These are phyloP conservation scores for Melitaea cinxia DNA, from an alignment of 1,140 invertebrate species.

Conservation along the genomic window DNA sequence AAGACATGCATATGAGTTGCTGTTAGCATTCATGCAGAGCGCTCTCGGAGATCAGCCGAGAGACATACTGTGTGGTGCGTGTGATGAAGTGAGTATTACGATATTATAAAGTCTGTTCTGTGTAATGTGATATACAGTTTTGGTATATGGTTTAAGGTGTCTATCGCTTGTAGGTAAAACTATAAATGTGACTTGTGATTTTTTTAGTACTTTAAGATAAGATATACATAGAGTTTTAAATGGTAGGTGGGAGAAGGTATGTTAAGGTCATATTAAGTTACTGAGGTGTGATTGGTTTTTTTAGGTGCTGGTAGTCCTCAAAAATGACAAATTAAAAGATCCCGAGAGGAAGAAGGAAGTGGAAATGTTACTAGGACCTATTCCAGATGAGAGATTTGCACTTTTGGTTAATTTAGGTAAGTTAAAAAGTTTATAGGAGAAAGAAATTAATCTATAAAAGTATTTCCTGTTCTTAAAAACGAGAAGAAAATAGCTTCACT, in stretches of 20 bases:
- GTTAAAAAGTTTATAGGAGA: too few relatives aligned
- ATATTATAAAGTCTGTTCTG: background rate
- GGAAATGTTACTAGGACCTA: constrained; percentile 91
- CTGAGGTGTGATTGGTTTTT: constrained; percentile 9
- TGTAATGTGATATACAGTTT: background rate
- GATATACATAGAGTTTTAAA: too few relatives aligned
- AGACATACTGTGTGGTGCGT: constrained; percentile 98
- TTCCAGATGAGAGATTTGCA: constrained; percentile 97
- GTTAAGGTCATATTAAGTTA: background rate
- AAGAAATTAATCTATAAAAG: too few relatives aligned
- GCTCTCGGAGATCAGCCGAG: constrained; percentile 98
- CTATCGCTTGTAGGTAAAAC: too few relatives aligned
- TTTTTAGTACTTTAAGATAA: too few relatives aligned
- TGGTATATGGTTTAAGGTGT: too few relatives aligned
- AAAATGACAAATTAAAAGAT: constrained; percentile 97
- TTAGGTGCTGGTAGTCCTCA: constrained; percentile 92
- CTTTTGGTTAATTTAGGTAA: constrained; percentile 95
- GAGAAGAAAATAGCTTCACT: too few relatives aligned
- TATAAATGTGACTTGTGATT: too few relatives aligned
- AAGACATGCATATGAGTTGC: constrained; percentile 96
- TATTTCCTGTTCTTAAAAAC: too few relatives aligned
- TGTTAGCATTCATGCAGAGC: constrained; percentile 98
- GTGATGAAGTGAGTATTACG: constrained; percentile 90
- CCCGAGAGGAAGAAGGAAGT: constrained; percentile 97
- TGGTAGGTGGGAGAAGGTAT: too few relatives aligned